Base-by-base conservation (phyloP, 2,113 vertebrate species). In the Cheilinus undulatus region DNA sequence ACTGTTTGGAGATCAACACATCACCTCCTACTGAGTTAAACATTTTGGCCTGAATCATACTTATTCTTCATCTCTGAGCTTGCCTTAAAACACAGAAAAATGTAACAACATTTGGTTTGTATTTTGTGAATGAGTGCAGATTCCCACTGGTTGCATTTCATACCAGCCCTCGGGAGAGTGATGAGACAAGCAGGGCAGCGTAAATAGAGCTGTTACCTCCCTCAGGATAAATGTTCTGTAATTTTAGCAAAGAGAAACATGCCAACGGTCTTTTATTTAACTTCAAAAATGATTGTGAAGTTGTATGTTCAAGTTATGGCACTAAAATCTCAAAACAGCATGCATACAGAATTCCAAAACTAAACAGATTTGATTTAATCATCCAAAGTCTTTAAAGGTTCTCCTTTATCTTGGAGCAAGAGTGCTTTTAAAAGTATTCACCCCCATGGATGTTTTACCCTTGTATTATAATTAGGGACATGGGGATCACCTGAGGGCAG, bases 201-300 rank as follows among this genome's bases (percentile, higher is more conserved):
- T 62, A 83, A 89, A 90, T 78, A 77, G 74, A 78, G 70, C 72
- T 61, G 81, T 88, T 89, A 87, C 89, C 85, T 73, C 72, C 46
- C 38, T 51, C 30, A 50, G 26, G 40, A 48, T 50, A 15, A 22
- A 34, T 27, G 45, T 19, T 50, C 36, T 40, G 27, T n/a, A 70
- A n/a, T n/a, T n/a, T n/a, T n/a, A 34, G 27, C 30, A 32, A 3
- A 15, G 45, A 59, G 12, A 73, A 10, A 15, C 51, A 32, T 54
- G 48, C 3, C 0, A 2, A 24, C 10, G 14, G 22, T 42, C 22
- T 30, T 30, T 64, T 40, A 28, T 8, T 1, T 19, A 0, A 42
- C 23, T 13, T 60, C 15, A 60, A 6, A 60, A 15, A 15, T n/a
- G 14, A 13, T 23, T 11, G 9, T 19, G 13, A 53, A 61, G n/a